These are phyloP conservation scores for Eospalax fontanierii DNA, from an alignment of 2,797 vertebrate species.

Conservation along the genomic window DNA sequence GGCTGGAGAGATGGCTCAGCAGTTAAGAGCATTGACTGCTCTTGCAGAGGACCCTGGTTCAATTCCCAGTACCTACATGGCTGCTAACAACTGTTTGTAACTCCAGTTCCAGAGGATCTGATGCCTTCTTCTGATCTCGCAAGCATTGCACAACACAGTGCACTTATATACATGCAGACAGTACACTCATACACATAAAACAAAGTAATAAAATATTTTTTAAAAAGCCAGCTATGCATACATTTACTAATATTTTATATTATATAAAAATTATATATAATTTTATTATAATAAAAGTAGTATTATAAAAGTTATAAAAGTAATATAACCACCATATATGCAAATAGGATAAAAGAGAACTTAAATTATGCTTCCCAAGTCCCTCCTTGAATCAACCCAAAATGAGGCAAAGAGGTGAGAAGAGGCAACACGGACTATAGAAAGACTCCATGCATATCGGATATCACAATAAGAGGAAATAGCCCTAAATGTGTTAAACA, in stretches of 20 bases:
- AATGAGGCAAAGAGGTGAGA: neutral
- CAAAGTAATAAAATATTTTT: neutral
- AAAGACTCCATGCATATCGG: neutral
- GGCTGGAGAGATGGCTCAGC: no score
- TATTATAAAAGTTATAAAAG: neutral
- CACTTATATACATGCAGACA: no score
- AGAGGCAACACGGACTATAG: neutral
- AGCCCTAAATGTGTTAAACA: constrained; percentile 12
- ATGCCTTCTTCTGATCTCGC: no score
- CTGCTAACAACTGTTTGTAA: no score
- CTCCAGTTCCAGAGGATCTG: no score
- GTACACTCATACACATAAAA: no score
- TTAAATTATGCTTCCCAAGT: neutral
- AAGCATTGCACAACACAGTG: no score
- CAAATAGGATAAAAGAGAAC: constrained; percentile 47
- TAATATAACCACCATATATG: neutral
- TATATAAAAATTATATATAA: no score
- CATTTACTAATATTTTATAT: neutral
- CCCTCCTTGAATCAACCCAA: neutral
- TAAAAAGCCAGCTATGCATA: constrained; percentile 19
- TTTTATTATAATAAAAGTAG: constrained; percentile 18
- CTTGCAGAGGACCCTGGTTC: no score
- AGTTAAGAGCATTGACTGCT: no score
- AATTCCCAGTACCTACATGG: no score
- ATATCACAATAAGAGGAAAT: neutral